Conservation (phyloP, 2,888 invertebrate genomes). For the Xanthostigma xanthostigma region DNA sequence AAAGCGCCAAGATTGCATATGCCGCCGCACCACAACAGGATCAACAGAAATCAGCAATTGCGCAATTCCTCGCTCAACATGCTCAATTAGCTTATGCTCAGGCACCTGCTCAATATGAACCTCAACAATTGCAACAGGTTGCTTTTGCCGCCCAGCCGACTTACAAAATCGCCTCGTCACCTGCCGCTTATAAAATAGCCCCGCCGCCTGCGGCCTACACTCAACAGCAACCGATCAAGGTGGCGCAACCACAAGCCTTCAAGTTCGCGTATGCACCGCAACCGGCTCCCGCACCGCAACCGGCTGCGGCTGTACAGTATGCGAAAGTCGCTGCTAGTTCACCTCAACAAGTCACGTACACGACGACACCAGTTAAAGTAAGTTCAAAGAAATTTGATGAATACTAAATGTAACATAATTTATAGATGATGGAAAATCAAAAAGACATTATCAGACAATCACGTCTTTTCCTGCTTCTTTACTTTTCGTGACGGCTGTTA, state of each 20-base stretch:
- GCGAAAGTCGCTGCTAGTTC: constrained; percentile 13
- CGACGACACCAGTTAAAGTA: too few species aligned
- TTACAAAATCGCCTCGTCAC: too few species aligned
- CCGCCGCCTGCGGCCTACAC: too few species aligned
- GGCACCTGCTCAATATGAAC: not conserved
- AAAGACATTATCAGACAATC: too few species aligned
- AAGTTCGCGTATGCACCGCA: not conserved
- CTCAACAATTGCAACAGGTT: not conserved
- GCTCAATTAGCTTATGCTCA: not conserved
- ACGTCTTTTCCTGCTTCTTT: too few species aligned
- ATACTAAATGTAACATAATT: too few species aligned
- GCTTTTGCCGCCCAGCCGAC: too few species aligned
- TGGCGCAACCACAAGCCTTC: not conserved
- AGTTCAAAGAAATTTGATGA: too few species aligned
- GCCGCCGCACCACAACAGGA: not conserved
- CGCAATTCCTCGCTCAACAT: not conserved
- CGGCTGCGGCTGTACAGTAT: constrained; percentile 10
- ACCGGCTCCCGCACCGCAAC: constrained; percentile 3
- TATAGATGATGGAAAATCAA: too few species aligned
- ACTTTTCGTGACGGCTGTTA: too few species aligned
- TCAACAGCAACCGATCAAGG: too few species aligned
- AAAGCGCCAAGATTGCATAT: constrained; percentile 9
- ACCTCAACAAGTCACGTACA: constrained; percentile 11
- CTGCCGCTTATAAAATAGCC: too few species aligned
- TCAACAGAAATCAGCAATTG: not conserved